phyloP scores from a whole-genome alignment of 2,888 invertebrate species.

The Himalopsyche tibetana region DNA sequence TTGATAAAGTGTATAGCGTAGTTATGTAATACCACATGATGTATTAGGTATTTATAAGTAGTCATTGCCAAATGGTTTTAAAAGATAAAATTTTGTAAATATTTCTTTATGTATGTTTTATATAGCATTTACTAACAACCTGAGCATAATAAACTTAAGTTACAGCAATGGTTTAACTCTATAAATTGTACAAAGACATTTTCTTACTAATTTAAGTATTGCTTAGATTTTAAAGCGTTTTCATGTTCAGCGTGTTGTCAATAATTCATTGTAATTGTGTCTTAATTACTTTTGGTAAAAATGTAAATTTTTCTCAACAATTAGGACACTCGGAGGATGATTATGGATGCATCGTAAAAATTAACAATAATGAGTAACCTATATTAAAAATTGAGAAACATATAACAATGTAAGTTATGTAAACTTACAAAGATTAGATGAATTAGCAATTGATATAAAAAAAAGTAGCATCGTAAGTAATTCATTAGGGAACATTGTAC shows the following conservation, averaged over 20 bases:
- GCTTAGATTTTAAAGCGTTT: slow-evolving; percentile 54
- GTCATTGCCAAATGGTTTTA: slow-evolving; percentile 59
- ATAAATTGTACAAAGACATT: slow-evolving; percentile 60
- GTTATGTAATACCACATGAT: slow-evolving; percentile 53
- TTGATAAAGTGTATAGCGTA: slow-evolving; percentile 47
- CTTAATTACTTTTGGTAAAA: slow-evolving; percentile 44
- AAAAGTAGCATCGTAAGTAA: background rate
- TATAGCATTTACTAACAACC: slow-evolving; percentile 51
- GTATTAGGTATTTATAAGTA: slow-evolving; percentile 49
- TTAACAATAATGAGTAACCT: slow-evolving; percentile 24
- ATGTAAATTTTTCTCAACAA: slow-evolving; percentile 36
- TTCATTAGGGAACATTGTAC: slow-evolving; percentile 51
- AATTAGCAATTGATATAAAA: slow-evolving; percentile 44
- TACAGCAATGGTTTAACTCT: slow-evolving; percentile 53
- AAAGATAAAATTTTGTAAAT: slow-evolving; percentile 53
- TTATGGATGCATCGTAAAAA: slow-evolving; percentile 3
- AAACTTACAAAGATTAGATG: slow-evolving; percentile 39
- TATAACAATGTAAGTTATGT: slow-evolving; percentile 44
- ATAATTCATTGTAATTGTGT: slow-evolving; percentile 51
- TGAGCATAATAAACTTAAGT: slow-evolving; percentile 47
- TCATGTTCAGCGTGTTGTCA: slow-evolving; percentile 59
- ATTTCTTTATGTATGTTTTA: slow-evolving; percentile 55
- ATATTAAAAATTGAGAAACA: slow-evolving; percentile 38
- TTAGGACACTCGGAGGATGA: slow-evolving; percentile 28
- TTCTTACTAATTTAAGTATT: slow-evolving; percentile 51